Evolutionary conservation across 2,113 vertebrate genomes (phyloP).

Genomic region (Gobio gobio): DNA sequence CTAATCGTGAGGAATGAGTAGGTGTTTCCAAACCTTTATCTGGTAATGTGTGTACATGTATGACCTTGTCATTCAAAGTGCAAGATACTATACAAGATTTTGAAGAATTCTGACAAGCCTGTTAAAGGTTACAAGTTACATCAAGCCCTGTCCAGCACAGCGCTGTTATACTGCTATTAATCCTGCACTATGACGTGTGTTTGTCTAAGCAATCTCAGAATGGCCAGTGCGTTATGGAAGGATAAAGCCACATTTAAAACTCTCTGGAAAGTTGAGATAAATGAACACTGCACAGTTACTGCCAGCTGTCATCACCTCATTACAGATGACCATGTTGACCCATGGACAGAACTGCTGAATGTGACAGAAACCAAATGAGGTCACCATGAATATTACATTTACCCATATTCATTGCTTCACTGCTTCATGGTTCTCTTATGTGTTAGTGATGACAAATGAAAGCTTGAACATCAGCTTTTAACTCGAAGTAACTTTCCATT

Average conservation of each 20-base stretch:
- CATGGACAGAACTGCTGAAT: not conserved
- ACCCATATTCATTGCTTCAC: not conserved
- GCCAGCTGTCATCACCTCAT: slow-evolving; percentile 1
- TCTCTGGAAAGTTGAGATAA: slow-evolving; percentile 6
- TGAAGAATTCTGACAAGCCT: not conserved
- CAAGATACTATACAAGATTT: too few species aligned
- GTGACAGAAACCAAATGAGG: not conserved
- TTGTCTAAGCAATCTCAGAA: slow-evolving; percentile 61
- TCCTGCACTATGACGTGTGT: slow-evolving; percentile 42
- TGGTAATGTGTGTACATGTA: not conserved
- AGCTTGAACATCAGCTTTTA: not conserved
- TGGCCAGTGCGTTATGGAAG: slow-evolving; percentile 52
- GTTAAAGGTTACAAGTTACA: not conserved
- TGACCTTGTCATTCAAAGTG: too few species aligned
- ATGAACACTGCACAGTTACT: slow-evolving; percentile 17
- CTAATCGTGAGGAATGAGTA: not conserved
- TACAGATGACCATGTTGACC: not conserved
- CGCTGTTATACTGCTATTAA: not conserved
- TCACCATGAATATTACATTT: slow-evolving; percentile 14
- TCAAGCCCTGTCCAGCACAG: not conserved
- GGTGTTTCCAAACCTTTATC: not conserved
- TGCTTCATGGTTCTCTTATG: slow-evolving; percentile 4
- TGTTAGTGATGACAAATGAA: not conserved
- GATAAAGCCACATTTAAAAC: slow-evolving; percentile 57
- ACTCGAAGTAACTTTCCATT: not conserved